A percentile compares a stretch with the other conserved stretches of the same genome.
Conservation (phyloP, 1,140 invertebrate species). For the Halyomorpha halys region DNA sequence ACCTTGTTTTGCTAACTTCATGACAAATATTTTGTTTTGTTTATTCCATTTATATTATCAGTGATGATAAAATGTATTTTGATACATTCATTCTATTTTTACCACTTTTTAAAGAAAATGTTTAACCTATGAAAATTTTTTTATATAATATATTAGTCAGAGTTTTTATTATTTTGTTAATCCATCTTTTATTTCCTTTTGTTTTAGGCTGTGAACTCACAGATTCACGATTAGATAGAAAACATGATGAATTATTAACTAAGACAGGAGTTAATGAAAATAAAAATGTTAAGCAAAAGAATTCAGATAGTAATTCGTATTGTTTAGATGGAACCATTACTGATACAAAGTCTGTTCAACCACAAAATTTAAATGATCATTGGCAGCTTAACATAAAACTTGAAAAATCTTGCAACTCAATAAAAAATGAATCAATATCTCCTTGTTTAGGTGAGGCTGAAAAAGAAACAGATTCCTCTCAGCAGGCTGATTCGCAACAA, state of each 20-base stretch:
- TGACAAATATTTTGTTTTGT: too few relatives aligned
- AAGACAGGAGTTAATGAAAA: not conserved
- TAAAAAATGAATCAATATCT: constrained; percentile 3
- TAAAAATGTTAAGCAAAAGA: constrained; percentile 7
- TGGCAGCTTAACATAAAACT: constrained; percentile 20
- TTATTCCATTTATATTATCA: too few relatives aligned
- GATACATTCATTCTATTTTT: too few relatives aligned
- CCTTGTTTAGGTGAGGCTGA: not conserved
- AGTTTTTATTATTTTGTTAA: too few relatives aligned
- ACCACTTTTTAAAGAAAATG: too few relatives aligned
- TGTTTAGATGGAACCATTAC: not conserved
- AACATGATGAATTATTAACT: not conserved
- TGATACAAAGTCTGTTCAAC: not conserved
- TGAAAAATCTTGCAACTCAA: not conserved
- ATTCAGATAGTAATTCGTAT: not conserved
- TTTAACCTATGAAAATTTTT: too few relatives aligned
- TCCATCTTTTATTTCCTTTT: not conserved
- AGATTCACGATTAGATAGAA: not conserved
- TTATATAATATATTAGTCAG: too few relatives aligned
- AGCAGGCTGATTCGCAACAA: not conserved
- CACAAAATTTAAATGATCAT: constrained; percentile 9
- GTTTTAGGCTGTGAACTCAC: not conserved
- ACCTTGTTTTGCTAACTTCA: too few relatives aligned
- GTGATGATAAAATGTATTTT: too few relatives aligned
- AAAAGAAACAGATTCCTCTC: not conserved